phyloP scores from a whole-genome alignment of 2,797 vertebrate genomes.

The Liparis tanakae region DNA sequence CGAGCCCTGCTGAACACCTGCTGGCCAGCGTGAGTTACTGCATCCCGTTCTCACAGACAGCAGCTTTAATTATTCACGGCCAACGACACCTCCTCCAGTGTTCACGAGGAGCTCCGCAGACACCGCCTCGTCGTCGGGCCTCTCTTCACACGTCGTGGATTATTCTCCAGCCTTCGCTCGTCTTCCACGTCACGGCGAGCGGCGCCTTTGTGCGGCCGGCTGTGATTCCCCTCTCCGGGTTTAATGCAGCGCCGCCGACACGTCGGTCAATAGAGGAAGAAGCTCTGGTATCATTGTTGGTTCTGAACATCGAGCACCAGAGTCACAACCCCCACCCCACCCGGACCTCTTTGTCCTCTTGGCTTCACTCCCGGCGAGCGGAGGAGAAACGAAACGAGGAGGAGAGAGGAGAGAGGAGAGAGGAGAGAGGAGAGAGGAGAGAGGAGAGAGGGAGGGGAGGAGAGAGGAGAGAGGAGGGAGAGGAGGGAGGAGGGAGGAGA shows the following conservation, averaged over 20 bases:
- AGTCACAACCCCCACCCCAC: too few relatives aligned
- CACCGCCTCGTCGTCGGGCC: slow-evolving; percentile 5
- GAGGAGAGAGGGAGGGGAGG: neutral
- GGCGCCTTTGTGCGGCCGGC: slow-evolving; percentile 16
- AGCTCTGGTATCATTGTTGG: slow-evolving; percentile 31
- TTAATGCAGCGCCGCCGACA: slow-evolving; percentile 29
- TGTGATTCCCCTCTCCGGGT: neutral
- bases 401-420: neutral
- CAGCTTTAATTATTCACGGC: slow-evolving; percentile 64
- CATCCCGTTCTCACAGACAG: slow-evolving; percentile 63
- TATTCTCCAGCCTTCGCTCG: slow-evolving; percentile 39
- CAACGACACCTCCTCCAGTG: slow-evolving; percentile 59
- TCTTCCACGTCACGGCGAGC: slow-evolving; percentile 37
- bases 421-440: too few relatives aligned
- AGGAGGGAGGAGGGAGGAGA: slow-evolving; percentile 36
- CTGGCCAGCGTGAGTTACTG: slow-evolving; percentile 51
- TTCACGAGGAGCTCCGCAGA: slow-evolving; percentile 50
- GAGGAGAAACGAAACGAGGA: slow-evolving; percentile 30
- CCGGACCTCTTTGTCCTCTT: neutral
- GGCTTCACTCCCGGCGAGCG: neutral
- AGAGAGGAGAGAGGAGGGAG: slow-evolving; percentile 1
- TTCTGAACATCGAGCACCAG: slow-evolving; percentile 32
- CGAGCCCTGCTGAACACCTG: slow-evolving; percentile 61
- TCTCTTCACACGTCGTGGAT: slow-evolving; percentile 21
- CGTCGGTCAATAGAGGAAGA: slow-evolving; percentile 35